Percentiles rank a stretch among this genome's conserved stretches.
Evolutionary conservation across 2,113 vertebrate genomes (phyloP).

Genomic region (Paramisgurnus dabryanus): DNA sequence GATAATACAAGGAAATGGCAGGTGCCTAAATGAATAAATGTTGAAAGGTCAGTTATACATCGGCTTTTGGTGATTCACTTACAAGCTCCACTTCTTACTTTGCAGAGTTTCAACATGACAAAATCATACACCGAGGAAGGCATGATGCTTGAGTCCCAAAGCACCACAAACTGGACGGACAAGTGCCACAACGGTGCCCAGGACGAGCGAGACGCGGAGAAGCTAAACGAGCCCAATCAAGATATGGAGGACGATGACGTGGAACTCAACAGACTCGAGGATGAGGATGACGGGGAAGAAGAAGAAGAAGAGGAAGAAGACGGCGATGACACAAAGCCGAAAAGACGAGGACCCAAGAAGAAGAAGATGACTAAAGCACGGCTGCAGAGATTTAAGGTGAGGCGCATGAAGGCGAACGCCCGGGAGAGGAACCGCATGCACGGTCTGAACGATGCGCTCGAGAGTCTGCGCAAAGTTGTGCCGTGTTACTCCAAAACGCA

Average conservation of each 20-base stretch:
- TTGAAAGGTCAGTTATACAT: neutral
- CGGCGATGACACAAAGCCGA: conserved; percentile 91
- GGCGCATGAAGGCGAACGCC: conserved; percentile 96
- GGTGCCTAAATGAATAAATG: neutral
- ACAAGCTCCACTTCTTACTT: conserved; percentile 25
- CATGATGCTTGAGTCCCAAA: conserved; percentile 80
- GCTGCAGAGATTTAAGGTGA: conserved; percentile 91
- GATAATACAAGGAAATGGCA: neutral
- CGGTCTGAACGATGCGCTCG: conserved; percentile 93
- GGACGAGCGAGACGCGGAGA: conserved; percentile 79
- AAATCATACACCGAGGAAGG: conserved; percentile 89
- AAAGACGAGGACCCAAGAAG: conserved; percentile 94
- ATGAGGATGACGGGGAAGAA: conserved; percentile 85
- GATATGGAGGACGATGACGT: conserved; percentile 77
- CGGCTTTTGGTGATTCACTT: neutral
- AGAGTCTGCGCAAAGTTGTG: conserved; percentile 96
- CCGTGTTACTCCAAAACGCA: conserved; percentile 99
- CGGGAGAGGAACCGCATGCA: conserved; percentile 98
- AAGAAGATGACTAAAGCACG: conserved; percentile 99
- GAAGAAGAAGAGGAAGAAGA: conserved; percentile 89
- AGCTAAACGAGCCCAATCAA: conserved; percentile 67
- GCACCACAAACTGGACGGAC: conserved; percentile 78
- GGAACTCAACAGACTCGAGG: conserved; percentile 67
- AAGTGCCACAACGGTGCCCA: conserved; percentile 79
- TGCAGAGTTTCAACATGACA: conserved; percentile 84